Base-by-base conservation (phyloP, 1,140 invertebrate genomes). In the Pinna nobilis region DNA sequence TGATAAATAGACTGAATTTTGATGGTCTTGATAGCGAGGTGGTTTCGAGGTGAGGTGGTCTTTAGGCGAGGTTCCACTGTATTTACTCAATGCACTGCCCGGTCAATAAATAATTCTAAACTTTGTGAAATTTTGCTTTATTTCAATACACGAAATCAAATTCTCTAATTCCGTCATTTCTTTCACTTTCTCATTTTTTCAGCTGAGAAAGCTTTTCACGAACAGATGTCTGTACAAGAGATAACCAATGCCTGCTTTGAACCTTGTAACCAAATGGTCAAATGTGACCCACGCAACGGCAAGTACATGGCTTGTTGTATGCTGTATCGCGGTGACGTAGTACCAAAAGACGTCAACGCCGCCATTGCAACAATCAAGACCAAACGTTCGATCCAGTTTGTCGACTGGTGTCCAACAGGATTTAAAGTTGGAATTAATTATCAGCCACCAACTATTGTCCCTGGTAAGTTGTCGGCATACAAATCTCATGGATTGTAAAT, bases 361-460 rank as follows among this genome's bases (percentile, higher is more conserved):
- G 94, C 95, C 47, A 95, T 96, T 79, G 94, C 94, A 3, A 92
- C 93, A 28, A 95, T 96, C 88, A 96, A 87, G 59, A 78, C 86
- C 3, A 85, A 86, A 55, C 67, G 86, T 51, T 85, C 85, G 77
- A 94, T 96, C 82, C 94, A 95, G 89, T 96, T 96, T 88, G 95
- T 96, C 30, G 94, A 96, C 90, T 95, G 95, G 95, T 96, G 95
- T 89, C 95, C 95, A 51, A 96, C 95, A 81, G 95, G 95, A 3
- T 86, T 84, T 65, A 84, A 86, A 73, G 85, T 86, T 20, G 83
- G 82, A 3, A 79, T 84, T 57, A 85, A 84, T 70, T 80, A 82
- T 68, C 82, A 86, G 47, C 82, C 84, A n/a, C 82, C 83, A 18
- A 95, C 94, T 71, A 94, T 94, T 32, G 94, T 96, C 60, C 94